These are phyloP conservation scores for Sus cebifrons DNA, from an alignment of 2,797 vertebrate genomes.

Conservation along the genomic window DNA sequence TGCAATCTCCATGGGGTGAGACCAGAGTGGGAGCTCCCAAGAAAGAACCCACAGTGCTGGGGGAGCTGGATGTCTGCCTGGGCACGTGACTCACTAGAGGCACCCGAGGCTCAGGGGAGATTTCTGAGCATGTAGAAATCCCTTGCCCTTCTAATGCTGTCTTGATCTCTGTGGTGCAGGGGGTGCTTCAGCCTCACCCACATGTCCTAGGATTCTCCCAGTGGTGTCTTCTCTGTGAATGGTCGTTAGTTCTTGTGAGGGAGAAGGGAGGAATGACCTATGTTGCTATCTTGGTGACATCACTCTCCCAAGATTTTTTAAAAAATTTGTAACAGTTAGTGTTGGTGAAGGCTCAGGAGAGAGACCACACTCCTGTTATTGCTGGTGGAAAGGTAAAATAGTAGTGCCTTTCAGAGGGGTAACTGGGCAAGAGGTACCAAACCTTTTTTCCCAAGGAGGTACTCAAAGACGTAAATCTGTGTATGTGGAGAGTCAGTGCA, in stretches of 20 bases:
- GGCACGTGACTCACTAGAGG: neutral
- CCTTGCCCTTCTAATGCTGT: neutral
- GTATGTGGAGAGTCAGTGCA: neutral
- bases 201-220: neutral
- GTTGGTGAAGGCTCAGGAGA: neutral
- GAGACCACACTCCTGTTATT: neutral
- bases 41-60: neutral
- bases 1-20: neutral
- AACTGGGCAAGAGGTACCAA: conserved; percentile 12
- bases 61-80: neutral
- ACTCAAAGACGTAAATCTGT: neutral
- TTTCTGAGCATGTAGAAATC: neutral
- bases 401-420: neutral
- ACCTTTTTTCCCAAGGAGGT: neutral
- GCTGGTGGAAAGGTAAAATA: neutral
- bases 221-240: neutral
- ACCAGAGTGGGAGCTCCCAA: neutral
- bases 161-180: neutral
- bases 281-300: neutral
- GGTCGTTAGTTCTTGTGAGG: neutral
- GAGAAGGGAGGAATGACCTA: neutral
- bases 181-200: neutral
- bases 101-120: neutral
- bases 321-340: neutral
- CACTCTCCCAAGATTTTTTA: neutral